Evolutionary conservation across 2,888 invertebrate genomes (phyloP), one percentile per base, ranked within the genome.

Genomic region (Apotomis turbidana): DNA sequence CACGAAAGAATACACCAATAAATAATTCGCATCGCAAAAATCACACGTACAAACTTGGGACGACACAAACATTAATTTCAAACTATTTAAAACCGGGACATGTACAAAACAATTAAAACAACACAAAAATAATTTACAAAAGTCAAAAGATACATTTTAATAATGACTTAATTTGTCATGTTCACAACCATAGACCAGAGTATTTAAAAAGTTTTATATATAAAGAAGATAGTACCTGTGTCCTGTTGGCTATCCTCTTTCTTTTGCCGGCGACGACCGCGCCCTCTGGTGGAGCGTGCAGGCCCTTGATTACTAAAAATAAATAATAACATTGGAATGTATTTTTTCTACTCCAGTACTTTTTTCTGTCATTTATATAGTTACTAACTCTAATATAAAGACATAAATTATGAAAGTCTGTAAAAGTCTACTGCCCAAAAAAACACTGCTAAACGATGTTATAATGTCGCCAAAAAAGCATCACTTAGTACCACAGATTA

Each of bases 211-310:
- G 9, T 55, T 15, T 6, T 3, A 27, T 12, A 55, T 0, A 36
- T 36, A 66, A 59, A n/a, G 70, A 59, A 12, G 59, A 52, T 61
- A 49, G 75, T 80, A 93, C 93, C 91, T 77, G 90, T 89, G 75
- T 93, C 93, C 74, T 90, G 86, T 76, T 87, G 91, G 69, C 85
- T 86, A 73, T 89, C 87, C 12, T 85, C 87, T 80, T 93, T 90
- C 79, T 91, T 90, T 52, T 82, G 82, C 63, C 79, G 78, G 62
- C 78, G 75, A 69, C 81, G 82, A 2, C 82, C 82, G 74, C 81
- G 85, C 54, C 86, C 84, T 74, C 89, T 83, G 1, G 89, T 88
- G 0, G 87, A 84, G 71, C 88, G 83, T 0, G 87, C 85, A 4
- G 88, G 88, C 2, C 86, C 87, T 85, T 91, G 91, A 76, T 90